Percentiles rank a stretch among this genome's conserved stretches.
Conservation (phyloP, 2,113 vertebrate genomes). For the Donacobius atricapilla region DNA sequence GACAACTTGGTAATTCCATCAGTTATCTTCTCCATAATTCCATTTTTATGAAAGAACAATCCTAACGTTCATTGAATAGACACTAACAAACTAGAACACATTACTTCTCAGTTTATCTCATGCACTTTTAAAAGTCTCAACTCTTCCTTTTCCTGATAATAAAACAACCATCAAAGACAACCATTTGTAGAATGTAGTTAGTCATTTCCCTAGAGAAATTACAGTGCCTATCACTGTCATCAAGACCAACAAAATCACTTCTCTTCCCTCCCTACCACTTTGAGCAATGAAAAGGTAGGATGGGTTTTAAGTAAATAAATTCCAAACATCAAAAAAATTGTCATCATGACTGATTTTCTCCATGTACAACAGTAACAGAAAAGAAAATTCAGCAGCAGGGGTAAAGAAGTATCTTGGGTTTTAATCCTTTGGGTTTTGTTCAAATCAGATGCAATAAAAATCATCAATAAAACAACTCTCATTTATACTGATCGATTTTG, state of each 20-base stretch:
- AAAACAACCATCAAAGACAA: background rate
- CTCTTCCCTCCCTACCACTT: background rate
- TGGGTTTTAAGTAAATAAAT: background rate
- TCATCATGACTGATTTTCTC: background rate
- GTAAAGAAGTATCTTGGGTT: background rate
- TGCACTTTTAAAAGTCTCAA: background rate
- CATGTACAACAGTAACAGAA: background rate
- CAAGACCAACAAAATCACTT: background rate
- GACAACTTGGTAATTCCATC: background rate
- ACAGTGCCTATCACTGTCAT: background rate
- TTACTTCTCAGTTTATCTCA: background rate
- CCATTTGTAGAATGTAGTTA: background rate
- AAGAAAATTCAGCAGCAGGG: background rate
- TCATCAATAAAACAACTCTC: background rate
- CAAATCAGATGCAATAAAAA: background rate
- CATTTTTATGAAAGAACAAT: background rate
- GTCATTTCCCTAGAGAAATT: background rate
- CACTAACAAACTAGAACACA: background rate
- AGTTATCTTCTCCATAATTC: background rate
- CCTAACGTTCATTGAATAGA: background rate
- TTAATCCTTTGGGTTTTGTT: background rate
- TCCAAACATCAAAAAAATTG: background rate
- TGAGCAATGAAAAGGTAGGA: background rate
- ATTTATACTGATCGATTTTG: background rate
- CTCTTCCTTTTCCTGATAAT: background rate